These are phyloP conservation scores for Chalcis sispes DNA, from an alignment of 2,888 invertebrate genomes.

Conservation along the genomic window DNA sequence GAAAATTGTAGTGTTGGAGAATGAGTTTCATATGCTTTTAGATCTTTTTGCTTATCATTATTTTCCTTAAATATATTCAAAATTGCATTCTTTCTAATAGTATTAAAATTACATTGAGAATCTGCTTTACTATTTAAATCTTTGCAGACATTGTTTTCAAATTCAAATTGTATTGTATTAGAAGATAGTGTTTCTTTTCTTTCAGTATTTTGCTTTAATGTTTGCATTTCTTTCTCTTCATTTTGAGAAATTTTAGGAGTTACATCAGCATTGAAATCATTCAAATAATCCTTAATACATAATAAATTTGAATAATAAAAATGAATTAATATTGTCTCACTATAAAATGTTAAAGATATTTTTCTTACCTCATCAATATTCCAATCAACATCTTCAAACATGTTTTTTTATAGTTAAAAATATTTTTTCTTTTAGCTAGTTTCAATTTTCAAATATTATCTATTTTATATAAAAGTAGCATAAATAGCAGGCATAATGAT, in stretches of 20 bases:
- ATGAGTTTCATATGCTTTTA: not conserved
- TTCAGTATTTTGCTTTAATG: not conserved
- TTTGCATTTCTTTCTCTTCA: slow-evolving; percentile 17
- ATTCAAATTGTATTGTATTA: slow-evolving; percentile 18
- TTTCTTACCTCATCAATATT: slow-evolving; percentile 64
- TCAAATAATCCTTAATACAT: slow-evolving; percentile 65
- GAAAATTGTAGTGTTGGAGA: not conserved
- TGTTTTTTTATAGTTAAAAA: too few relatives aligned
- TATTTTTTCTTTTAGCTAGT: too few relatives aligned
- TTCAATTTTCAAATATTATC: too few relatives aligned
- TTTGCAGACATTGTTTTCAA: slow-evolving; percentile 28
- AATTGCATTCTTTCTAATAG: slow-evolving; percentile 56
- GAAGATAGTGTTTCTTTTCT: not conserved
- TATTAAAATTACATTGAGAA: slow-evolving; percentile 1
- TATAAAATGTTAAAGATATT: slow-evolving; percentile 30
- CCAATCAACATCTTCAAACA: slow-evolving; percentile 65
- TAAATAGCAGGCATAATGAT: too few relatives aligned
- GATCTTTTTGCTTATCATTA: slow-evolving; percentile 19
- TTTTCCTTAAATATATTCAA: slow-evolving; percentile 59
- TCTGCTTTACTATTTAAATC: slow-evolving; percentile 55
- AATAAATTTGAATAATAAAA: not conserved
- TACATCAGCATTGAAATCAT: slow-evolving; percentile 62
- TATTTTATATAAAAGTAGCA: too few relatives aligned
- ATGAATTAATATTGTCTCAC: not conserved
- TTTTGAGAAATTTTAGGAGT: slow-evolving; percentile 55